Evolutionary conservation across 1,140 invertebrate species (phyloP), one percentile per base, ranked within the genome.

Genomic region (Zaprionus nigranus): DNA sequence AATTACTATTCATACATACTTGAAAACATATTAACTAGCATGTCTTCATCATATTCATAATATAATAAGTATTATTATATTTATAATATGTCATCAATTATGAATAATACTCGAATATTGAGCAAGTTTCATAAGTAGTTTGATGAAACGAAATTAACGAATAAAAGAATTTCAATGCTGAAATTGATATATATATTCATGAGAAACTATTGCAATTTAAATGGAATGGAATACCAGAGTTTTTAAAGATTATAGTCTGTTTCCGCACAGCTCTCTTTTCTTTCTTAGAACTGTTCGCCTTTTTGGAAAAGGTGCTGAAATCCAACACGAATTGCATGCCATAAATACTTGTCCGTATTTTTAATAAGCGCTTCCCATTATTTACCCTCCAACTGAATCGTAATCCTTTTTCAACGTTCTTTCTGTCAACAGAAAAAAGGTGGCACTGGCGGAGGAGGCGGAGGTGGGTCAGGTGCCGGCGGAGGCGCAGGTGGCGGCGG

Each of bases 381-480:
- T 83, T 78, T 78, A 56, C 66, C 56, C 38, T 46, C 28, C 58
- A 40, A 58, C 59, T 67, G 56, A 80, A 77, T 68, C 64, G 43
- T 73, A 74, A 85, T 84, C 62, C 79, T 75, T 81, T 81, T 74
- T 68, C 34, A 69, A 69, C 58, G 54, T 51, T 51, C 59, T 65
- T 28, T 65, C 70, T 75, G 64, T 66, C 40, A 64, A 82, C 83
- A 92, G 91, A 92, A 92, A 90, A 92, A 92, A 72, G 79, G 79
- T 24, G 82, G 75, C 9, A 73, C 38, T 5, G 62, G 61, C n/a
- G 66, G 53, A 3, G 82, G 54, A 5, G 38, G 15, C 5, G 77
- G 60, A 26, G 75, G 63, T 43, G 75, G 85, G 6, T 34, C 30
- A 34, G 80, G 75, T 11, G 75, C 30, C 5, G 62, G 61, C n/a